Base-by-base conservation (phyloP, 2,113 vertebrate species). In the Genyomyrus donnyi region DNA sequence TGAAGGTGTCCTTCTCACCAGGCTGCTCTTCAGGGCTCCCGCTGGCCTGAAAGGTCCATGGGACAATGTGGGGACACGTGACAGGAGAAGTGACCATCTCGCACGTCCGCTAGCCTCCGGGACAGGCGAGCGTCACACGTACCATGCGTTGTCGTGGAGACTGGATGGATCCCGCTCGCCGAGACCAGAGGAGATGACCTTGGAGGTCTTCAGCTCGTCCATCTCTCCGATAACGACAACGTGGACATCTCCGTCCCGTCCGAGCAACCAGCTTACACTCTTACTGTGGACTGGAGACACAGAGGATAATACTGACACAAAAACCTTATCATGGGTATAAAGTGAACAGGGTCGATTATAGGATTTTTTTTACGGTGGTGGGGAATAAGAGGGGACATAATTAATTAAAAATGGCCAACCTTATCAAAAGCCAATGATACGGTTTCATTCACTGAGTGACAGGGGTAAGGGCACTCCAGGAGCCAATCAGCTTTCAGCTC, bases 181-280 rank as follows among this genome's bases (percentile, higher is more conserved):
- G 10, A 93, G 46, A 56, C 94, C 94, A 0, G 95, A 92, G 91
- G 90, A 93, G 93, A 96, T 95, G 90, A 96, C 93, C 88, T 94
- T 95, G 90, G 95, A 94, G 77, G 90, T 58, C 89, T 92, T 95
- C 89, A 95, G 90, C 86, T 95, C 95, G 39, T 95, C 95, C 93
- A 93, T 89, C 90, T 96, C 96, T n/a, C 95, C 95, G 5, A 96
- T 96, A 52, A 95, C 92, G 45, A 93, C 50, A 88, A 96, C 96
- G 0, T 95, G 93, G 52, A 97, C 95, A 9, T 96, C 96, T 89
- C 96, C 96, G 21, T 96, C 96, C 3, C 94, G 94, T 7, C 96
- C 96, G 1, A 95, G 93, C 83, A 95, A 92, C 96, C 96, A 97
- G 92, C 93, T 96, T 50, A 96, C 96, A 77, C 49, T 95, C 92